phyloP scores from a whole-genome alignment of 2,888 invertebrate genomes.

The Lasius fuliginosus region DNA sequence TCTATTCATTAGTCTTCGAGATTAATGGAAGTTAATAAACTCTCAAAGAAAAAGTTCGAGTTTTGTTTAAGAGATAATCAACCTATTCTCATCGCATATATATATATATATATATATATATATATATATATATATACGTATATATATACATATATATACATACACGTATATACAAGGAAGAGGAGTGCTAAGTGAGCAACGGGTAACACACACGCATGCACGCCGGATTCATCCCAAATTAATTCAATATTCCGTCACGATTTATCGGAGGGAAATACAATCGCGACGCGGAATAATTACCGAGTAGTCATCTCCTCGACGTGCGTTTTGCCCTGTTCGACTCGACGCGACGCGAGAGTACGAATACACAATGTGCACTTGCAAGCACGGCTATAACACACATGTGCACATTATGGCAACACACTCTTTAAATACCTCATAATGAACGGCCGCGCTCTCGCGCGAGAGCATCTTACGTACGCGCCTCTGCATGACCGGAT shows the following conservation, averaged over 20 bases:
- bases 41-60: neutral
- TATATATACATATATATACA: neutral
- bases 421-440: conserved; percentile 56
- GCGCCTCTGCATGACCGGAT: conserved; percentile 48
- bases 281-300: conserved; percentile 9
- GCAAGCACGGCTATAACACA: conserved; percentile 31
- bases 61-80: neutral
- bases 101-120: too few relatives aligned
- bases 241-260: neutral
- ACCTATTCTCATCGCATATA: neutral
- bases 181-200: neutral
- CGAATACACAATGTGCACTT: conserved; percentile 39
- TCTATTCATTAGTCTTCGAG: neutral
- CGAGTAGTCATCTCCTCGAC: conserved; percentile 21
- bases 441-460: conserved; percentile 32
- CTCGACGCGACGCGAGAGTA: conserved; percentile 15
- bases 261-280: neutral
- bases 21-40: neutral
- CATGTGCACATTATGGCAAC: conserved; percentile 43
- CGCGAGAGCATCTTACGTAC: conserved; percentile 53
- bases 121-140: too few relatives aligned
- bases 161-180: neutral
- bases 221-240: neutral
- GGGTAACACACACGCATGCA: conserved; percentile 3
- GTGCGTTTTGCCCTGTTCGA: neutral